Evolutionary conservation across 2,113 vertebrate genomes (phyloP).

Genomic region (Psophia crepitans): DNA sequence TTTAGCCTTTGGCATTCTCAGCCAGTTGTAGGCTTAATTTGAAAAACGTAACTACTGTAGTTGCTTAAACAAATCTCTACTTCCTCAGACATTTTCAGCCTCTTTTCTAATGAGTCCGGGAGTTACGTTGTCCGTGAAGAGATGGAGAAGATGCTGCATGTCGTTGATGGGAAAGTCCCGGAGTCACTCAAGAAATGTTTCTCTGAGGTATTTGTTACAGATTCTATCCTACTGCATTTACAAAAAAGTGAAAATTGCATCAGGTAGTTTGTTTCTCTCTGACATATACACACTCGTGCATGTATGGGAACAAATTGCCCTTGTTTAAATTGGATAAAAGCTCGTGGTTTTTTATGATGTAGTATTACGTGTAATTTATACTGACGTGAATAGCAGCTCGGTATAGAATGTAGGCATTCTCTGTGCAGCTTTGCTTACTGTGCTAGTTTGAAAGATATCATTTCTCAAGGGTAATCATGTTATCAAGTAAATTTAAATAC

Average conservation of each 20-base stretch:
- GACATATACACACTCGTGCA: rapidly evolving
- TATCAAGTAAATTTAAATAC: not conserved
- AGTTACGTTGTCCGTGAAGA: conserved; percentile 92
- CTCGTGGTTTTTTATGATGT: not conserved
- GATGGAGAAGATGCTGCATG: conserved; percentile 91
- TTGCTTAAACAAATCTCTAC: not conserved
- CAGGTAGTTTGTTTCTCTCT: not conserved
- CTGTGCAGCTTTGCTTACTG: not conserved
- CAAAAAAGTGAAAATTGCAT: not conserved
- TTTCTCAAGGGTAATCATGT: not conserved
- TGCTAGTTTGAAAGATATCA: not conserved
- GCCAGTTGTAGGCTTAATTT: not conserved
- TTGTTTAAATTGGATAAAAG: not conserved
- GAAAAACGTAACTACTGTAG: not conserved
- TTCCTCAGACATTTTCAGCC: conserved; percentile 93
- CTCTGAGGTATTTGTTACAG: conserved; percentile 81
- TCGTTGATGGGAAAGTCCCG: conserved; percentile 93
- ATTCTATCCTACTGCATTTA: not conserved
- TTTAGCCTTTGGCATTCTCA: not conserved
- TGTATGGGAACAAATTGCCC: not conserved
- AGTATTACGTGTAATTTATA: not conserved
- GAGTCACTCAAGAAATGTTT: conserved; percentile 91
- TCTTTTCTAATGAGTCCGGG: conserved; percentile 93
- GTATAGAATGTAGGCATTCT: not conserved
- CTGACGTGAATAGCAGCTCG: not conserved